Evolutionary conservation across 2,797 vertebrate genomes (phyloP).

Genomic region (Hydrolagus colliei): DNA sequence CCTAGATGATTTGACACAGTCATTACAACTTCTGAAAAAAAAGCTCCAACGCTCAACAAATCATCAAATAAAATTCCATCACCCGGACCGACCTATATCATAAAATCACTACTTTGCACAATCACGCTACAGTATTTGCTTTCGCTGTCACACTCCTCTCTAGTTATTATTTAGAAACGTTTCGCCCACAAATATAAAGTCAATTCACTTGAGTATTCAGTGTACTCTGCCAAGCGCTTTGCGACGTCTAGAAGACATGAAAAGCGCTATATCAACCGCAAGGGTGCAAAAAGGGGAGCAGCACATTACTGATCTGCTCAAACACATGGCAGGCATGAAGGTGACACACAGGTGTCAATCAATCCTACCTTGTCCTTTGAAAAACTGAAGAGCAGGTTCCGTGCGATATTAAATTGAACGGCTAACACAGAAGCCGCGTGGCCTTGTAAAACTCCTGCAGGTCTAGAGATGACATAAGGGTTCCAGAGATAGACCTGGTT

Average conservation of each 20-base stretch:
- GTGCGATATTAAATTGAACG: conserved; percentile 60
- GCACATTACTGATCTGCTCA: conserved; percentile 37
- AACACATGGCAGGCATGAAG: background rate
- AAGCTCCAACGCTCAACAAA: background rate
- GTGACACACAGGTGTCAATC: background rate
- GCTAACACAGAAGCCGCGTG: conserved; percentile 59
- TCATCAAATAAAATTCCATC: too few species aligned
- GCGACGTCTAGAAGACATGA: too few species aligned
- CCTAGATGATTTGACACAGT: conserved; percentile 46
- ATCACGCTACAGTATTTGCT: too few species aligned
- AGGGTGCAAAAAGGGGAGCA: background rate
- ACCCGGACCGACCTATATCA: too few species aligned
- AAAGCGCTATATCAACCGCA: too few species aligned
- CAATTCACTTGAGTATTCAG: too few species aligned
- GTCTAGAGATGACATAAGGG: conserved; percentile 64
- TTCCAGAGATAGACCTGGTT: conserved; percentile 73
- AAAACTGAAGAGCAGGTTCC: conserved; percentile 71
- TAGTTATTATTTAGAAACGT: too few species aligned
- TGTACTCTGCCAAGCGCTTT: too few species aligned
- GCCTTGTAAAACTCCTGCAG: conserved; percentile 56
- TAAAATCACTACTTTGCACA: too few species aligned
- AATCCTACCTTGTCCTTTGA: conserved; percentile 66
- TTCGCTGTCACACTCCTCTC: too few species aligned
- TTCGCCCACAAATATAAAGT: too few species aligned
- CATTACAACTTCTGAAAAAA: background rate